phyloP scores from a whole-genome alignment of 2,797 vertebrate species.

The Leontopithecus rosalia region DNA sequence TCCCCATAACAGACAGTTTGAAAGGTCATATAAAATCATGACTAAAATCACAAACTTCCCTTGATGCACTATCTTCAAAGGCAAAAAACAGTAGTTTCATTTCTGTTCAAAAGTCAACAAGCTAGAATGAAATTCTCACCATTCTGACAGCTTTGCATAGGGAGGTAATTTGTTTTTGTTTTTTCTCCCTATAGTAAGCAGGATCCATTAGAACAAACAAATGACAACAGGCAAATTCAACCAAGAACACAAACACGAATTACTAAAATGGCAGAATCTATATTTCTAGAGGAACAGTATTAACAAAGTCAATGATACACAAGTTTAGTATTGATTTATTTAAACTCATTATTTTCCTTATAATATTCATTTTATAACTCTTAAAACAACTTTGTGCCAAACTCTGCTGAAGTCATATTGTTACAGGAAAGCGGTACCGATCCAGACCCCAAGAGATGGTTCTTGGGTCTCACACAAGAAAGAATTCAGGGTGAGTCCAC shows the following conservation, averaged over 20 bases:
- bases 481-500: not conserved
- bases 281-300: not conserved
- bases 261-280: conserved; percentile 68
- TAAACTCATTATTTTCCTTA: not conserved
- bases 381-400: not conserved
- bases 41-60: conserved; percentile 63
- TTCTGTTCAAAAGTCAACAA: conserved; percentile 68
- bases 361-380: not conserved
- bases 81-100: conserved; percentile 78
- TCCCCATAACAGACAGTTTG: conserved; percentile 30
- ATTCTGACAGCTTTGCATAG: conserved; percentile 72
- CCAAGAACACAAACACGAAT: not conserved
- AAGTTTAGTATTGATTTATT: not conserved
- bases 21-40: conserved; percentile 54
- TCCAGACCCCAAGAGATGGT: too few species aligned
- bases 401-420: not conserved
- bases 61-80: conserved; percentile 66
- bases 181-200: not conserved
- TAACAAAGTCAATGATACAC: not conserved
- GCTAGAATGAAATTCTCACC: conserved; percentile 72
- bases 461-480: not conserved
- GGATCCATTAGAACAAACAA: conserved; percentile 48
- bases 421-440: not conserved
- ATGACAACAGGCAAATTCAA: conserved; percentile 53
- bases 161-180: conserved; percentile 71